These are phyloP conservation scores for Cremastobaeus sp. DNA, from an alignment of 2,888 invertebrate species.

Conservation along the genomic window DNA sequence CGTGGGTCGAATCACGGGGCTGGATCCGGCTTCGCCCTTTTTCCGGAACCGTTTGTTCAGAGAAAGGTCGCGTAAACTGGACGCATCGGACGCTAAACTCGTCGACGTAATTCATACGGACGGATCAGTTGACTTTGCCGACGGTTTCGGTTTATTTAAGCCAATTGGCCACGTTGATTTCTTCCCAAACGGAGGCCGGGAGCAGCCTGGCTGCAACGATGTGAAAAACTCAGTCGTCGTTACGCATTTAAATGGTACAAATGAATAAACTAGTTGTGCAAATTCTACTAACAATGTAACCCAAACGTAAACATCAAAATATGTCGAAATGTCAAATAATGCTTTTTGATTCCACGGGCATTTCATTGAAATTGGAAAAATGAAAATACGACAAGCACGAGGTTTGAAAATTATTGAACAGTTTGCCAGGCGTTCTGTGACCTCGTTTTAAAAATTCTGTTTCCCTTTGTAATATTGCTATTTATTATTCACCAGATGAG, in stretches of 20 bases:
- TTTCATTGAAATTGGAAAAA: too few species aligned
- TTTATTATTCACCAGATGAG: background rate
- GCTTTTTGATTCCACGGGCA: too few species aligned
- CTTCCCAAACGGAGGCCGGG: slow-evolving; percentile 82
- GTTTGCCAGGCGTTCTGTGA: too few species aligned
- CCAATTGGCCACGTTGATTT: slow-evolving; percentile 82
- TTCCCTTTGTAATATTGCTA: too few species aligned
- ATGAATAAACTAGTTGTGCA: background rate
- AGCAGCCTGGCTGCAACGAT: slow-evolving; percentile 82
- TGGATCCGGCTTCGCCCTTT: slow-evolving; percentile 81
- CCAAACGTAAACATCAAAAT: too few species aligned
- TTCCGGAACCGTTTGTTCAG: slow-evolving; percentile 81
- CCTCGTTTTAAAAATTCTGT: too few species aligned
- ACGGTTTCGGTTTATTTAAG: slow-evolving; percentile 82
- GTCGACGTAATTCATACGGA: slow-evolving; percentile 86
- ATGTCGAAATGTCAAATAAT: too few species aligned
- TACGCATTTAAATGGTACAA: slow-evolving; percentile 79
- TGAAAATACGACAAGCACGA: too few species aligned
- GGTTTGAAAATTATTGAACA: too few species aligned
- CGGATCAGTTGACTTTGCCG: slow-evolving; percentile 81
- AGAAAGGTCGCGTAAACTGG: slow-evolving; percentile 81
- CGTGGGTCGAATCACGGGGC: slow-evolving; percentile 81
- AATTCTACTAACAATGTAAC: too few species aligned
- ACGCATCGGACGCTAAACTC: slow-evolving; percentile 82
- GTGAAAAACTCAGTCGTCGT: slow-evolving; percentile 81